phyloP scores from a whole-genome alignment of 2,888 invertebrate genomes.

The Palloptera scutellata region DNA sequence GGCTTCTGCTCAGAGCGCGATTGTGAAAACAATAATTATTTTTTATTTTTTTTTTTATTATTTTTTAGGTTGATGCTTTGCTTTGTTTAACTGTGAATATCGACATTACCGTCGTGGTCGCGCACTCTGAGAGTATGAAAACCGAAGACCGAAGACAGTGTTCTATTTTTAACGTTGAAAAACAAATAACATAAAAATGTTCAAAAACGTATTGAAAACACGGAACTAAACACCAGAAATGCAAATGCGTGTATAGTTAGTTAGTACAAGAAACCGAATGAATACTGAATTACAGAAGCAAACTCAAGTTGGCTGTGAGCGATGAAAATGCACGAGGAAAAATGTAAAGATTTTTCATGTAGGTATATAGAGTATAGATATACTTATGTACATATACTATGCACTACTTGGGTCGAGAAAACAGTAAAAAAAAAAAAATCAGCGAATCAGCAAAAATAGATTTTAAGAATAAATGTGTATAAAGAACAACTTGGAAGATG shows the following conservation, averaged over 20 bases:
- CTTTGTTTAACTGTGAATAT: no score
- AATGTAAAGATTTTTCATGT: slow-evolving; percentile 3
- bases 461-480: slow-evolving; percentile 27
- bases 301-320: slow-evolving; percentile 57
- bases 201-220: slow-evolving; percentile 40
- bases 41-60: neutral
- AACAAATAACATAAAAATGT: slow-evolving; percentile 27
- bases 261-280: slow-evolving; percentile 46
- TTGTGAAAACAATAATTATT: neutral
- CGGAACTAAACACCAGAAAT: slow-evolving; percentile 41
- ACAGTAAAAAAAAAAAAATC: slow-evolving; percentile 1
- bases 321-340: slow-evolving; percentile 23
- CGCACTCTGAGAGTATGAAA: slow-evolving; percentile 3
- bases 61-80: neutral
- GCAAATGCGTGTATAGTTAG: slow-evolving; percentile 38
- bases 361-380: slow-evolving; percentile 26
- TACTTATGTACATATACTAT: slow-evolving; percentile 20
- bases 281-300: slow-evolving; percentile 58
- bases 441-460: slow-evolving; percentile 11
- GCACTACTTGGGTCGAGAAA: slow-evolving; percentile 7
- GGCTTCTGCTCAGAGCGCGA: no score
- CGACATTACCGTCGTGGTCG: neutral
- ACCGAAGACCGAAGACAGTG: slow-evolving; percentile 25
- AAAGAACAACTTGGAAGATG: slow-evolving; percentile 28
- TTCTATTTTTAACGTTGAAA: slow-evolving; percentile 34